A percentile compares a stretch with the other conserved stretches of the same genome.
Evolutionary conservation across 2,888 invertebrate species (phyloP).

Genomic region (Myopa tessellatipennis): DNA sequence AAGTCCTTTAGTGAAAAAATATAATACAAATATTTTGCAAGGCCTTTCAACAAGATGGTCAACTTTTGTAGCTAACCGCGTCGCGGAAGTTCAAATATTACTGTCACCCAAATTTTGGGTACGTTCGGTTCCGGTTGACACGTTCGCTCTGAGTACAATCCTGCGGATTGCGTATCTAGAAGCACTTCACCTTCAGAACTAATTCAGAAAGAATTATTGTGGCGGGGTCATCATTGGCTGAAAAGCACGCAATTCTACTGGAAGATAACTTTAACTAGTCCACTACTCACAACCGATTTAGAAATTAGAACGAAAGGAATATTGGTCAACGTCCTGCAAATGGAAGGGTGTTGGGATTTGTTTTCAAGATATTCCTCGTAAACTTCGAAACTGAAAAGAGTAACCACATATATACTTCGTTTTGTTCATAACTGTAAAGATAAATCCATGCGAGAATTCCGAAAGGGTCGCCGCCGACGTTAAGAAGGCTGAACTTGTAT

Average conservation of each 20-base stretch:
- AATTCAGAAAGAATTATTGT: slow-evolving; percentile 4
- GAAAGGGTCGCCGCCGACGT: slow-evolving; percentile 20
- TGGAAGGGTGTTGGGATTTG: neutral
- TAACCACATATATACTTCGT: slow-evolving; percentile 25
- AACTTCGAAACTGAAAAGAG: slow-evolving; percentile 22
- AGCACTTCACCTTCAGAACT: slow-evolving; percentile 27
- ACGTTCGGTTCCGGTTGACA: too few relatives aligned
- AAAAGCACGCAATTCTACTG: neutral
- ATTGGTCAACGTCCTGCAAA: neutral
- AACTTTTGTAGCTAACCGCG: slow-evolving; percentile 24
- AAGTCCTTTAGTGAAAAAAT: too few relatives aligned
- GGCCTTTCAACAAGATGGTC: slow-evolving; percentile 13
- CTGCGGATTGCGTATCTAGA: slow-evolving; percentile 32
- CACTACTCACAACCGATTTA: neutral
- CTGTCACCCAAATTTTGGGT: neutral
- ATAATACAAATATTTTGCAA: neutral
- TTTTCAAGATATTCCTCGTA: slow-evolving; percentile 19
- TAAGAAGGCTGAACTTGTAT: slow-evolving; percentile 14
- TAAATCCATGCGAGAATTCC: neutral
- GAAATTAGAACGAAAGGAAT: neutral
- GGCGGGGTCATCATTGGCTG: slow-evolving; percentile 6
- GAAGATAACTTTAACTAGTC: neutral
- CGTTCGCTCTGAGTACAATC: slow-evolving; percentile 22
- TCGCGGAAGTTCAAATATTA: slow-evolving; percentile 19
- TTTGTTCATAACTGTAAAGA: slow-evolving; percentile 6